Evolutionary conservation across 2,797 vertebrate species (phyloP).

Genomic region (Chaetodon trifasciatus): DNA sequence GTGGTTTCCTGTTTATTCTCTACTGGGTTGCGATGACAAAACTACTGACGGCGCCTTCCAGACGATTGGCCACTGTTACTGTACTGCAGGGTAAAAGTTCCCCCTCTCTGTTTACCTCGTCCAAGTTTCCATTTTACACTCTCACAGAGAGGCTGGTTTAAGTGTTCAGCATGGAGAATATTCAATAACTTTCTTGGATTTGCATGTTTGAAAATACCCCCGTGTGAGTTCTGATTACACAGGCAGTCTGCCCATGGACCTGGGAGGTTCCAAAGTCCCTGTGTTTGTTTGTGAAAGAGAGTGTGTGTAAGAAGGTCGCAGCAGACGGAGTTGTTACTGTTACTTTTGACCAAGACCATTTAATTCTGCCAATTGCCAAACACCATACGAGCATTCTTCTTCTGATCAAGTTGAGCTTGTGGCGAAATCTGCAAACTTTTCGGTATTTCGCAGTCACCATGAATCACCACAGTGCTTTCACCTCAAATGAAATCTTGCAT

Average conservation of each 20-base stretch:
- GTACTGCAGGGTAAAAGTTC: constrained; percentile 17
- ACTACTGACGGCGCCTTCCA: background rate
- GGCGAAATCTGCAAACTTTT: constrained; percentile 44
- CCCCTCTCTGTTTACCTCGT: background rate
- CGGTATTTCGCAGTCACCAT: constrained; percentile 36
- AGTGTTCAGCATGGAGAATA: constrained; percentile 11
- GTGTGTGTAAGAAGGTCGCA: constrained; percentile 7
- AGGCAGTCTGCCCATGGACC: constrained; percentile 35
- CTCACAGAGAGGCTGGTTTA: background rate
- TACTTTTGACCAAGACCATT: background rate
- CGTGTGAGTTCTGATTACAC: constrained; percentile 10
- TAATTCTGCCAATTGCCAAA: constrained; percentile 9
- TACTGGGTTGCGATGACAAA: constrained; percentile 41
- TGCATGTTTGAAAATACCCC: constrained; percentile 48
- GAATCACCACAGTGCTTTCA: constrained; percentile 53
- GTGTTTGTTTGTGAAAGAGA: constrained; percentile 29
- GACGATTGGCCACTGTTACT: background rate
- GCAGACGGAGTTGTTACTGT: constrained; percentile 18
- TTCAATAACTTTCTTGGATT: constrained; percentile 22
- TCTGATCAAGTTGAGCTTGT: constrained; percentile 6
- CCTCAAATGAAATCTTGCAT: constrained; percentile 51
- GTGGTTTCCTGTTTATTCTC: constrained; percentile 80
- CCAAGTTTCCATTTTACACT: constrained; percentile 16
- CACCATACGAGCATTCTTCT: background rate
- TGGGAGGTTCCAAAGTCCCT: constrained; percentile 41